A percentile compares a stretch with the other conserved stretches of the same genome.
phyloP scores from a whole-genome alignment of 1,140 invertebrate genomes.

The Wasmannia auropunctata region DNA sequence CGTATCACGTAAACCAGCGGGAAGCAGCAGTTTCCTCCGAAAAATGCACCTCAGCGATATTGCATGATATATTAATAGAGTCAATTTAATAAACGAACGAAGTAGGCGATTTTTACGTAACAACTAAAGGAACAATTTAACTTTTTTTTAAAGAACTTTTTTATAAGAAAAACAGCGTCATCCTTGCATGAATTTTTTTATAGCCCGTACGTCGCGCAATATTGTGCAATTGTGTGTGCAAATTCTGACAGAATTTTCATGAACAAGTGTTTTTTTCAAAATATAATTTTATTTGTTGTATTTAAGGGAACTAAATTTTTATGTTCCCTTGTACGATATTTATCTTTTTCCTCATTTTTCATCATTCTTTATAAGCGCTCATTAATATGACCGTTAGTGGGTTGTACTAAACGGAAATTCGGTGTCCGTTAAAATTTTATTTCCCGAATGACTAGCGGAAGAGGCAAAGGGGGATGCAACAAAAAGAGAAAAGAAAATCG shows the following conservation, averaged over 20 bases:
- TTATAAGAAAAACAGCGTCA: neutral
- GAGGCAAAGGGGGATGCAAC: neutral
- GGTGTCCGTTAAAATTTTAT: conserved; percentile 5
- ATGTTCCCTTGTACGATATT: neutral
- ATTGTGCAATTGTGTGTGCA: neutral
- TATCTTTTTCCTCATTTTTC: neutral
- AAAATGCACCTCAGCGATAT: conserved; percentile 40
- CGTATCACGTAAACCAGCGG: conserved; percentile 32
- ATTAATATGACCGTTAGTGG: neutral
- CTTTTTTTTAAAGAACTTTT: too few relatives aligned
- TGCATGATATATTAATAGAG: conserved; percentile 40
- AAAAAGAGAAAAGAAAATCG: neutral
- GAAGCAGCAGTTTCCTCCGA: conserved; percentile 1
- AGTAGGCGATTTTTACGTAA: neutral
- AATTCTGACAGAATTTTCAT: neutral
- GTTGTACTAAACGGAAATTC: neutral
- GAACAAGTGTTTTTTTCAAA: neutral
- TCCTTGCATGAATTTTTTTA: neutral
- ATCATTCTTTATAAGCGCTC: neutral
- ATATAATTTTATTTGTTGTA: neutral
- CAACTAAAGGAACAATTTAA: neutral
- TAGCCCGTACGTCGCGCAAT: neutral
- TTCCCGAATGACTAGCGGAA: neutral
- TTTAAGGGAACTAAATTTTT: neutral
- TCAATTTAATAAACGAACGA: neutral